Evolutionary conservation across 2,888 invertebrate species (phyloP), one percentile per base, ranked within the genome.

Genomic region (Sesamia inferens): DNA sequence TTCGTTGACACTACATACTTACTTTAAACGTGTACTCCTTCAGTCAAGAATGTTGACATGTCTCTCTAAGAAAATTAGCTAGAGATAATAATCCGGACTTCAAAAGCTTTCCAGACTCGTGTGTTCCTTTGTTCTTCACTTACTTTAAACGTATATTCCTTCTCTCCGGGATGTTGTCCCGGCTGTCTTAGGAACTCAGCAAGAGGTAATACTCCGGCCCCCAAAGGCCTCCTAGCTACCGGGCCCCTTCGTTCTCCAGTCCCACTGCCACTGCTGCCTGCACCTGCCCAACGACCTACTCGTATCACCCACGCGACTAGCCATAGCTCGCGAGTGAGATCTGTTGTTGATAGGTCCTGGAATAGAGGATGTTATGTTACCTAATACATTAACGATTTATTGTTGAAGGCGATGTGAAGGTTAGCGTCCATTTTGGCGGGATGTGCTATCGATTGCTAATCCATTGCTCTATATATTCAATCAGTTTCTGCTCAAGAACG

Each of bases 231-330:
- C 76, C 98, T 96, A 72, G 98, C 98, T 11, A 96, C 94, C 0
- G 95, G 95, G 0, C 95, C 95, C 82, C 95, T 85, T 80, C 96
- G 77, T 91, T 94, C 93, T 58, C 97, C 97, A 2, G 97, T 97
- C 63, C 95, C 93, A 64, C 94, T 90, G 55, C 93, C 92, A 39
- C 93, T 88, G 78, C 92, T 90, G 19, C 94, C 95, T 0, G 94
- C 94, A 8, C 95, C 95, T 22, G 98, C 97, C 97, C 99, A 98
- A 88, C 98, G 97, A 3, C 99, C 99, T 70, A 99, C 98, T 68
- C 99, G 97, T 95, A 99, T 98, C 64, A 99, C 98, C 93, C 99
- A 98, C 80, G 98, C 98, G 51, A 99, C 98, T 84, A 99, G 96
- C 96, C 98, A 99, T 42, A 99, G 96, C 88, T 99, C 99, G 77